phyloP scores from a whole-genome alignment of 2,888 invertebrate genomes.

The Thelaira solivaga region DNA sequence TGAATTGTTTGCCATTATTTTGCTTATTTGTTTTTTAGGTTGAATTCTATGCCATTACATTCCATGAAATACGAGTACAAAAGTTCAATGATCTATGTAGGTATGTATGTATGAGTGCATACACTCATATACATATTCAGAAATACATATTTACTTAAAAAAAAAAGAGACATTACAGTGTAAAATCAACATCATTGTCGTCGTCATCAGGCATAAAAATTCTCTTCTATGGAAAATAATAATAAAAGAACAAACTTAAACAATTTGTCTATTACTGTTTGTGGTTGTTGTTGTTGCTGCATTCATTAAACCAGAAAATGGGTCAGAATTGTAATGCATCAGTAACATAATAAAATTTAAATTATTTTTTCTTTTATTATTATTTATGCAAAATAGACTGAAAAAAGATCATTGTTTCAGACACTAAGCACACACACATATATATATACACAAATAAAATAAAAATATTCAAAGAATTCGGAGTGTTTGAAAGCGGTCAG shows the following conservation, averaged over 20 bases:
- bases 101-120: too few species aligned
- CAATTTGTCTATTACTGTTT: not conserved
- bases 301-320: conserved; percentile 42
- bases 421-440: too few species aligned
- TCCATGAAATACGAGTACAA: conserved; percentile 3
- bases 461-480: not conserved
- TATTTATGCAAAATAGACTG: not conserved
- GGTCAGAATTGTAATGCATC: conserved; percentile 53
- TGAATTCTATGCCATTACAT: conserved; percentile 24
- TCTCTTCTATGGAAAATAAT: conserved; percentile 10
- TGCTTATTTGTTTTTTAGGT: conserved; percentile 15
- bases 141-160: too few species aligned
- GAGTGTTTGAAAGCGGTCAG: not conserved
- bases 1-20: conserved; percentile 15
- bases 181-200: conserved; percentile 5
- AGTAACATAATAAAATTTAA: conserved; percentile 41
- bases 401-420: conserved; percentile 29
- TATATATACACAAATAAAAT: not conserved
- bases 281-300: not conserved
- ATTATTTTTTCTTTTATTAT: conserved; percentile 26
- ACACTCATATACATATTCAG: too few species aligned
- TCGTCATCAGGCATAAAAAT: not conserved
- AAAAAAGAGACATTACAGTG: conserved; percentile 8
- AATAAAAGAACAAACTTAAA: too few species aligned
- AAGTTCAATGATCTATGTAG: conserved; percentile 46